A percentile compares a stretch with the other conserved stretches of the same genome.
Conservation (phyloP, 2,113 vertebrate genomes). For the Butorides virescens region DNA sequence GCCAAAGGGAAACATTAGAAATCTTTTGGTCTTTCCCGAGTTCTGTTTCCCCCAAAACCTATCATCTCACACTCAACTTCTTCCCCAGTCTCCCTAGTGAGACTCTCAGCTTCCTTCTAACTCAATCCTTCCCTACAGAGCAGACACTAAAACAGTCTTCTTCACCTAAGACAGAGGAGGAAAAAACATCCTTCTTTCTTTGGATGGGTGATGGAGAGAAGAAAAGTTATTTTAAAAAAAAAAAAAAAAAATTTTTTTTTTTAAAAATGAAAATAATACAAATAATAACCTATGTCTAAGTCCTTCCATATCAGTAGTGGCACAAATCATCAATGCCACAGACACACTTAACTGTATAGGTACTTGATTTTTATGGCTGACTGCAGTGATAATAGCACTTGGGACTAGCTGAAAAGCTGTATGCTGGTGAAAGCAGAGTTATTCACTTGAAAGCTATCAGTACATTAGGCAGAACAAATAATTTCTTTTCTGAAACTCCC, state of each 20-base stretch:
- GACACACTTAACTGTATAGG: background rate
- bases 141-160: background rate
- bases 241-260: background rate
- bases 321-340: background rate
- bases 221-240: background rate
- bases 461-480: background rate
- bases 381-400: background rate
- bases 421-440: background rate
- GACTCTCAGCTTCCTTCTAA: background rate
- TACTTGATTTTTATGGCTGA: background rate
- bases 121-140: background rate
- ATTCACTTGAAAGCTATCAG: background rate
- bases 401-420: background rate
- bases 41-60: background rate
- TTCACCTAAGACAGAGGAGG: background rate
- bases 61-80: background rate
- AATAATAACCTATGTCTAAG: background rate
- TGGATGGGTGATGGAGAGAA: background rate
- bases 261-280: background rate
- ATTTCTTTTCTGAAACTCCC: background rate
- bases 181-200: background rate
- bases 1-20: background rate
- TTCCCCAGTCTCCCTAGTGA: background rate
- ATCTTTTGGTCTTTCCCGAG: background rate
- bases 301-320: background rate